Evolutionary conservation across 2,888 invertebrate species (phyloP).

Genomic region (Biston betularia): DNA sequence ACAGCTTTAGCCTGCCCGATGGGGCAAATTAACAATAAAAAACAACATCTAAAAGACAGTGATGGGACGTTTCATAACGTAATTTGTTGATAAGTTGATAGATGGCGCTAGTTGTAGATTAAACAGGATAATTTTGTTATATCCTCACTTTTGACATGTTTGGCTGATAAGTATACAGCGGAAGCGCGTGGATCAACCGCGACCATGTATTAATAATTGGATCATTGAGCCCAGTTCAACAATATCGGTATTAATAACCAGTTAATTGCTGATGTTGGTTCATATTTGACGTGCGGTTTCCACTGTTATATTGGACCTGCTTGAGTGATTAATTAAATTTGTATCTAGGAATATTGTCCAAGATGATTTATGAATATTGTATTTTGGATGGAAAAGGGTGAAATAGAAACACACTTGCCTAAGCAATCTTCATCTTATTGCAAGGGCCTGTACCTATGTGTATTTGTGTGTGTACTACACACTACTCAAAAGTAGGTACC

Average conservation of each 20-base stretch:
- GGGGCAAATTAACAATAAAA: no score
- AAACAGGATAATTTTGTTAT: no score
- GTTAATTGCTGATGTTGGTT: slow-evolving; percentile 24
- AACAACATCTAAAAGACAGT: no score
- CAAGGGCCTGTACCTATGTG: no score
- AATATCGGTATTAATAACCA: slow-evolving; percentile 16
- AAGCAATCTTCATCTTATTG: not conserved
- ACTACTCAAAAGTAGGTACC: no score
- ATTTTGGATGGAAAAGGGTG: not conserved
- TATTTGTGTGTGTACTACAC: no score
- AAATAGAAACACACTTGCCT: not conserved
- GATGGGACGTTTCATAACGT: no score
- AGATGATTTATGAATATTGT: not conserved
- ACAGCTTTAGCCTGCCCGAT: no score
- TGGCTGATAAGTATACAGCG: slow-evolving; percentile 4
- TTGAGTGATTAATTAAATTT: slow-evolving; percentile 7
- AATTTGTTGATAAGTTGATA: no score
- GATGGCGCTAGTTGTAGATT: no score
- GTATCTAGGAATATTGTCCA: not conserved
- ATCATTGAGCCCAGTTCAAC: slow-evolving; percentile 18
- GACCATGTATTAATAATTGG: slow-evolving; percentile 30
- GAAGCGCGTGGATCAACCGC: slow-evolving; percentile 20
- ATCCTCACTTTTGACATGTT: no score
- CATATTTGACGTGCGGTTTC: slow-evolving; percentile 15
- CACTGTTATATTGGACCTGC: slow-evolving; percentile 1